A percentile compares a stretch with the other conserved stretches of the same genome.
Evolutionary conservation across 2,797 vertebrate species (phyloP).

Genomic region (Bothrops alternatus): DNA sequence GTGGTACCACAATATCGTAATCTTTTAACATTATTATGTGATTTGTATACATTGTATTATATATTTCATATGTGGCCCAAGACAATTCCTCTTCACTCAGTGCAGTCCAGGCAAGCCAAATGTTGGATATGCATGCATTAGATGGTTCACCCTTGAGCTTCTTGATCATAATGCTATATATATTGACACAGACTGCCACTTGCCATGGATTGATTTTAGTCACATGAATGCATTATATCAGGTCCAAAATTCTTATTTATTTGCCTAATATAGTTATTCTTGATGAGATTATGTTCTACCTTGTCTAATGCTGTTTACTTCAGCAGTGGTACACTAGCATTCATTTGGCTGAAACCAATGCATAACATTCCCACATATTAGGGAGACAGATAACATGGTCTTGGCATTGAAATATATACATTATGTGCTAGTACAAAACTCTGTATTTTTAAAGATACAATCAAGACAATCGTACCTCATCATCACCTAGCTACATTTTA

Average conservation of each 20-base stretch:
- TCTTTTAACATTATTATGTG: not conserved
- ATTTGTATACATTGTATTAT: not conserved
- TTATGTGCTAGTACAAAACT: not conserved
- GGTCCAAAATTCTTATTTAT: not conserved
- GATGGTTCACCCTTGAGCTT: not conserved
- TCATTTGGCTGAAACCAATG: not conserved
- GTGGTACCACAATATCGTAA: not conserved
- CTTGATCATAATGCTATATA: not conserved
- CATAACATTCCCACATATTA: not conserved
- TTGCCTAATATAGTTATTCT: not conserved
- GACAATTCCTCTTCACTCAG: not conserved
- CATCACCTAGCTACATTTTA: not conserved
- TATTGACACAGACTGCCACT: not conserved
- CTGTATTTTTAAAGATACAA: not conserved
- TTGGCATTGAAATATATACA: not conserved
- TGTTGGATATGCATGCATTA: not conserved
- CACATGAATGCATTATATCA: not conserved
- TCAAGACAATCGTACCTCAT: accelerated
- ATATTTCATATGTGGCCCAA: not conserved
- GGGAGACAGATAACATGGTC: not conserved
- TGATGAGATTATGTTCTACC: not conserved
- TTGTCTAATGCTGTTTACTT: not conserved
- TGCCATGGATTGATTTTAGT: not conserved
- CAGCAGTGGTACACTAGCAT: not conserved
- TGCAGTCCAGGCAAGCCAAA: not conserved